Base-by-base conservation (phyloP, 2,888 invertebrate species). In the Lochmaea crataegi region DNA sequence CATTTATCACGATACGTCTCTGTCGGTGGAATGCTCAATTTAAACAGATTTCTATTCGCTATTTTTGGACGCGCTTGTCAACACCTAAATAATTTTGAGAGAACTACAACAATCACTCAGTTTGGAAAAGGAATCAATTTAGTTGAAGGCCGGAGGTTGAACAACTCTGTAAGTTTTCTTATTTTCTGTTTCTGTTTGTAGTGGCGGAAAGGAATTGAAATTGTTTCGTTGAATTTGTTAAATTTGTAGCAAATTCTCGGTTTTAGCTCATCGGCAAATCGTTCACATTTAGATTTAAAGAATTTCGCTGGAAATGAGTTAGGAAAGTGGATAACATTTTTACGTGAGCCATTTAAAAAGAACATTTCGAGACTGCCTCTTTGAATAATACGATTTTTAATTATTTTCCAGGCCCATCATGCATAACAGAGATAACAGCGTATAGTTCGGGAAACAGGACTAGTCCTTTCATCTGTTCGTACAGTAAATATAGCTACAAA, bases 31-130 rank as follows among this genome's bases (percentile, higher is more conserved):
- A 66, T 70, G 69, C 72, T 68, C 77, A 75, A 78, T 78, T 78
- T 74, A 66, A 77, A 72, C 74, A 67, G 74, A 77, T 76, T 75
- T 74, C 76, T 67, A 73, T 72, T 73, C 71, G 75, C 77, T 79
- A 78, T 77, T 79, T 76, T 72, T 68, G 76, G 77, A 77, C 75
- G 76, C 75, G 72, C 77, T 72, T 71, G 78, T 78, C 76, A 75
- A 68, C 78, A 78, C 76, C 78, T 75, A 77, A 79, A 80, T 77
- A 76, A 78, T 78, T 78, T 74, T 68, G 70, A 76, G 74, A 73
- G 76, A 78, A 71, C 64, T 69, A 74, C 76, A 74, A 78, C 77
- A 74, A 78, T 78, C 76, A 77, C 72, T 78, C 77, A 74, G 71
- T 66, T 73, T 77, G 73, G 75, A 78, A 74, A 68, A 68, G 69